A percentile compares a stretch with the other conserved stretches of the same genome.
phyloP scores from a whole-genome alignment of 2,888 invertebrate genomes.

The Helicoverpa assulta region DNA sequence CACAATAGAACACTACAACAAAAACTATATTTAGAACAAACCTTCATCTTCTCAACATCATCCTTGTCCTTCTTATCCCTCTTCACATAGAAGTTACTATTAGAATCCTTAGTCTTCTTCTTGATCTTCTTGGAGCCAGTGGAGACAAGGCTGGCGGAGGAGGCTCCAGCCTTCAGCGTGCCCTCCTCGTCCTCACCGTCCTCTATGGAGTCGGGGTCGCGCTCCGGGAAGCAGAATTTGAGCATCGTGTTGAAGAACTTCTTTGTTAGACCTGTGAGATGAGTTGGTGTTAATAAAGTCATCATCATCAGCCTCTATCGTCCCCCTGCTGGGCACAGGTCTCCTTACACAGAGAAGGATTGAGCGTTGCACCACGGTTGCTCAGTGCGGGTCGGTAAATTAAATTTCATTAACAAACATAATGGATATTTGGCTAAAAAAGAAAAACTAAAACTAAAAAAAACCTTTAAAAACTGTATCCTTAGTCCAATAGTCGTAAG shows the following conservation, averaged over 20 bases:
- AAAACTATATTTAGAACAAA: constrained; percentile 61
- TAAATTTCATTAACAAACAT: too few relatives aligned
- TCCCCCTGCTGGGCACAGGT: too few relatives aligned
- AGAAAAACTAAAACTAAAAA: too few relatives aligned
- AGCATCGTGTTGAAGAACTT: constrained; percentile 99
- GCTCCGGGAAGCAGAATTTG: constrained; percentile 99
- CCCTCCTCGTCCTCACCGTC: constrained; percentile 90
- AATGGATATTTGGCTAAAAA: too few relatives aligned
- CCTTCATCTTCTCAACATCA: constrained; percentile 99
- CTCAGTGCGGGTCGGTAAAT: too few relatives aligned
- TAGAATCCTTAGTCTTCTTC: constrained; percentile 93
- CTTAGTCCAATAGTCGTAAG: too few relatives aligned
- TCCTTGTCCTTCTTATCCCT: constrained; percentile 95
- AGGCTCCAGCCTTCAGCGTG: constrained; percentile 75
- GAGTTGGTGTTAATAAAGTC: not conserved
- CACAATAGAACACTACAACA: too few relatives aligned
- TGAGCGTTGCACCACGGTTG: too few relatives aligned
- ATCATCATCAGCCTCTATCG: too few relatives aligned
- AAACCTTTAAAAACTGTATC: too few relatives aligned
- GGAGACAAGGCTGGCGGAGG: constrained; percentile 81
- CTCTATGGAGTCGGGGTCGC: constrained; percentile 96
- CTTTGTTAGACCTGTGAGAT: constrained; percentile 94
- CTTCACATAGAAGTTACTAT: constrained; percentile 96
- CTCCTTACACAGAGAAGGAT: too few relatives aligned
- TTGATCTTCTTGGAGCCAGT: constrained; percentile 88